These are phyloP conservation scores for Trichogramma evanescens DNA, from an alignment of 2,888 invertebrate species.

Conservation along the genomic window DNA sequence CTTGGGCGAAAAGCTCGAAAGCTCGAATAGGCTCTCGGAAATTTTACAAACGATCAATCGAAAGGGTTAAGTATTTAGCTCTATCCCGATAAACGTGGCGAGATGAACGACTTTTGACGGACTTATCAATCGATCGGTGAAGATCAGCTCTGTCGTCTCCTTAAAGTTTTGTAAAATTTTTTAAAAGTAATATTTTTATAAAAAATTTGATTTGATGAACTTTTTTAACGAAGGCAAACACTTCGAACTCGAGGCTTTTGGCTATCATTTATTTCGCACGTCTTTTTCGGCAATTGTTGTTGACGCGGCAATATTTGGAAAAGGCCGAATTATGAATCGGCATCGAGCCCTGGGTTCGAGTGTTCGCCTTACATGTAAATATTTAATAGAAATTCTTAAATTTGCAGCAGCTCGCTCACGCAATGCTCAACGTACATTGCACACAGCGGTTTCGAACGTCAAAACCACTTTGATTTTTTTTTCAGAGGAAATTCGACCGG, in stretches of 20 bases:
- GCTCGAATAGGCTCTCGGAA: not conserved
- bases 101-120: conserved; percentile 9
- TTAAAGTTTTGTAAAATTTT: conserved; percentile 3
- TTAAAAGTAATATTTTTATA: conserved; percentile 5
- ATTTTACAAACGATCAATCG: conserved; percentile 6
- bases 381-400: conserved; percentile 22
- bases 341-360: conserved; percentile 16
- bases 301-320: conserved; percentile 22
- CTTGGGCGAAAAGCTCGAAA: not conserved
- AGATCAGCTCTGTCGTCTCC: conserved; percentile 16
- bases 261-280: conserved; percentile 14
- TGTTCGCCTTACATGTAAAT: conserved; percentile 15
- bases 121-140: conserved; percentile 21
- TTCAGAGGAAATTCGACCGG: conserved; percentile 24
- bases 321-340: conserved; percentile 21
- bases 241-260: conserved; percentile 18
- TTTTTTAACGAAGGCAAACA: conserved; percentile 13
- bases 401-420: conserved; percentile 24
- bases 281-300: conserved; percentile 22
- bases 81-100: conserved; percentile 12
- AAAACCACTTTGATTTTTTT: conserved; percentile 23
- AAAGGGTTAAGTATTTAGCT: conserved; percentile 12
- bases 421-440: conserved; percentile 18
- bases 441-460: conserved; percentile 23
- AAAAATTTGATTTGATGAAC: conserved; percentile 4